Base-by-base conservation (phyloP, 2,113 vertebrate genomes). In the Macrotus californicus region DNA sequence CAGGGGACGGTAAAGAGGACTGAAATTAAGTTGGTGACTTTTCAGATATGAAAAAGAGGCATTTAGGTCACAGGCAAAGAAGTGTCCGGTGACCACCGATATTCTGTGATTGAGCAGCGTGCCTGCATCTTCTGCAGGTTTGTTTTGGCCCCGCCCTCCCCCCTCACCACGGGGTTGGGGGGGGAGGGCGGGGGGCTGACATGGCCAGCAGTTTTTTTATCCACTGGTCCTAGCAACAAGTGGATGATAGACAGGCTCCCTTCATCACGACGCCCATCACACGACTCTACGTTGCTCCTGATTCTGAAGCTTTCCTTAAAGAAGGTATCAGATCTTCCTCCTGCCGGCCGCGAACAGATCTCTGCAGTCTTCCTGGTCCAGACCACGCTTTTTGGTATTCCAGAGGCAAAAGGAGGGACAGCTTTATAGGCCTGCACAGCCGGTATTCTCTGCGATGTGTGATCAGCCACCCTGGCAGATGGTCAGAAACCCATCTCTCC, bases 221-320 rank as follows among this genome's bases (percentile, higher is more conserved):
- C 98, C 95, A n/a, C 97, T 21, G 98, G 99, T 98, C 98, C 99
- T 99, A 99, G 98, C 99, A 99, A 99, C 99, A 99, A 99, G 99
- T 99, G 98, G 98, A 99, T 98, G 99, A 98, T 98, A 98, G 99
- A 98, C 98, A 99, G 98, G 98, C 98, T 97, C 97, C 97, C 95
- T 96, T 95, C 97, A 90, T 96, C 97, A 96, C 98, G 97, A 97
- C 97, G 91, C 95, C 94, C 97, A 36, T 97, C 97, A 87, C 89
- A 95, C 93, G 64, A 77, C 96, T 97, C 95, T 94, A 96, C 8
- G 15, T 5, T 6, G 64, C 15, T 16, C 66, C 93, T 90, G 82
- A 97, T 96, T 98, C 96, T 98, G 98, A 99, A 98, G 99, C 98
- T 98, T 98, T 98, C 98, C 98, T 99, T 99, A 98, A 99, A 98